Conservation (phyloP, 2,888 invertebrate species). For the Epiblema foenella region DNA sequence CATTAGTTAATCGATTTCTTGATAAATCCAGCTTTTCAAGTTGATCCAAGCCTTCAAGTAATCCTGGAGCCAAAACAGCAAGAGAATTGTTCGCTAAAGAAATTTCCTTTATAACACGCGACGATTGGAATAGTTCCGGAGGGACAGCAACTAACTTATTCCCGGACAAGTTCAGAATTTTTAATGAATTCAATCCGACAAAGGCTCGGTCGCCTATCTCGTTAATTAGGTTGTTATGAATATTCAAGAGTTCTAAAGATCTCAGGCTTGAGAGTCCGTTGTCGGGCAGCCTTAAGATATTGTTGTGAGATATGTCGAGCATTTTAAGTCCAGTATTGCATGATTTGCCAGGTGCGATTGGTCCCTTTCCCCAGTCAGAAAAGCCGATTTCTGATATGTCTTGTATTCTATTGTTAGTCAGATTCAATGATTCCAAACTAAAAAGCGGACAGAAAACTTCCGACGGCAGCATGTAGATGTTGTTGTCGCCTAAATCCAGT, state of each 20-base stretch:
- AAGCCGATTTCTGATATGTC: constrained; percentile 91
- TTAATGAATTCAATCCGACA: constrained; percentile 88
- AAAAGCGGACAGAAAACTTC: constrained; percentile 90
- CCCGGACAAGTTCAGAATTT: constrained; percentile 90
- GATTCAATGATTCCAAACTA: constrained; percentile 88
- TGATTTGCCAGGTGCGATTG: constrained; percentile 87
- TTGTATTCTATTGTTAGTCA: constrained; percentile 91
- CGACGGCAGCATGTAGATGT: constrained; percentile 90
- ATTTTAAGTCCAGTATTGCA: constrained; percentile 89
- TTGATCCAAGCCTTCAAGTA: constrained; percentile 90
- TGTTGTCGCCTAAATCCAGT: constrained; percentile 90
- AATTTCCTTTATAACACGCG: constrained; percentile 88
- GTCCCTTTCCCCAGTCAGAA: constrained; percentile 89
- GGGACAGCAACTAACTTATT: constrained; percentile 92
- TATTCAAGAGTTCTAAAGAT: constrained; percentile 88
- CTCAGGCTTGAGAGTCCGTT: constrained; percentile 89
- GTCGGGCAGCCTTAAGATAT: constrained; percentile 88
- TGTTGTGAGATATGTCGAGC: constrained; percentile 90
- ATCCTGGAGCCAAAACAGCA: constrained; percentile 89
- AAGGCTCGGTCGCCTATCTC: constrained; percentile 91
- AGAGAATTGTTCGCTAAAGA: constrained; percentile 92
- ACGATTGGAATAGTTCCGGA: constrained; percentile 90
- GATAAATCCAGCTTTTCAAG: constrained; percentile 90
- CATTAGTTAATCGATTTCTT: constrained; percentile 89
- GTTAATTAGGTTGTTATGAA: constrained; percentile 91